Conservation (phyloP, 2,888 invertebrate genomes). For the Keiferia lycopersicella region DNA sequence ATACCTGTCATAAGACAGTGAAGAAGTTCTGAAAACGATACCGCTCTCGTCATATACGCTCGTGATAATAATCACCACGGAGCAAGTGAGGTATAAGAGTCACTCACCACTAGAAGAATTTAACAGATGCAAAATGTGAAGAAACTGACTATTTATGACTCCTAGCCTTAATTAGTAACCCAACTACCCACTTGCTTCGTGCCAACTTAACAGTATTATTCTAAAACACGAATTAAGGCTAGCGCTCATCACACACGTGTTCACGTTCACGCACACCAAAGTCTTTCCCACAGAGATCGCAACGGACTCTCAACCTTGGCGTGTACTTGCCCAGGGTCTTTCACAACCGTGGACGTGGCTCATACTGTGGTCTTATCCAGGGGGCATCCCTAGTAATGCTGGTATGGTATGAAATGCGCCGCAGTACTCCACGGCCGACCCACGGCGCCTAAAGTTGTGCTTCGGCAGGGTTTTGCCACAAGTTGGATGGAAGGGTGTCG, state of each 20-base stretch:
- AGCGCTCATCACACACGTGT: constrained; percentile 31
- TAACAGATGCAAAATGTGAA: neutral
- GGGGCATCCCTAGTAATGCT: constrained; percentile 56
- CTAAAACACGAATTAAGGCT: constrained; percentile 29
- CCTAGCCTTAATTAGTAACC: neutral
- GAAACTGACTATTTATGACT: neutral
- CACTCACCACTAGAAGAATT: neutral
- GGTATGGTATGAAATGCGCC: constrained; percentile 52
- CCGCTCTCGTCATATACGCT: neutral
- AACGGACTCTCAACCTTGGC: constrained; percentile 49
- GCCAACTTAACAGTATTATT: constrained; percentile 9
- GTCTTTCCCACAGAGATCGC: constrained; percentile 50
- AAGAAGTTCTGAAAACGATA: neutral
- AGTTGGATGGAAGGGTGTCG: constrained; percentile 80
- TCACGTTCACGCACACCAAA: constrained; percentile 45
- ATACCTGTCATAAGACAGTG: neutral
- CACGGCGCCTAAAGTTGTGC: constrained; percentile 64
- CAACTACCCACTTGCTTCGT: neutral
- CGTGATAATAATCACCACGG: neutral
- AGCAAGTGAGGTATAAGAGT: neutral
- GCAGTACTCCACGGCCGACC: constrained; percentile 46
- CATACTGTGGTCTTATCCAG: constrained; percentile 39
- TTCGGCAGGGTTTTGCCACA: constrained; percentile 72
- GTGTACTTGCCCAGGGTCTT: constrained; percentile 59
- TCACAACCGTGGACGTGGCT: constrained; percentile 63